A percentile compares a stretch with the other conserved stretches of the same genome.
Conservation (phyloP, 1,140 invertebrate species). For the Stegodyphus dumicola region DNA sequence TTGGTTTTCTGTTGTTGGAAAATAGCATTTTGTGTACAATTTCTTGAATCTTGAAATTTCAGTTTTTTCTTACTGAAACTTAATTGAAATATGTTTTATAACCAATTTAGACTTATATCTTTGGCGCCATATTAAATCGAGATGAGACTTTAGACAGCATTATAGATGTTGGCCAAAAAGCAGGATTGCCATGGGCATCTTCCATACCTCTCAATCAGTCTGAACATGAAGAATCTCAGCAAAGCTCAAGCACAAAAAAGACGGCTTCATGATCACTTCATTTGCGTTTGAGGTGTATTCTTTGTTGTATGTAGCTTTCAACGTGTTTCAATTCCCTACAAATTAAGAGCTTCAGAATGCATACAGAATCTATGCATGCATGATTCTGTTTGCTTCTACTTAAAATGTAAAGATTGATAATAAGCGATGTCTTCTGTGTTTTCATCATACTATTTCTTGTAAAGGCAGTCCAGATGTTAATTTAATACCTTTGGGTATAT, state of each 20-base stretch:
- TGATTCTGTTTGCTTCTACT: conserved; percentile 5
- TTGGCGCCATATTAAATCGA: conserved; percentile 69
- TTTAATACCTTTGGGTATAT: too few species aligned
- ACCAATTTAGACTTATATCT: conserved; percentile 67
- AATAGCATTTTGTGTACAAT: too few species aligned
- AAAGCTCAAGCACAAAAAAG: conserved; percentile 48
- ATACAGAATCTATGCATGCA: conserved; percentile 9
- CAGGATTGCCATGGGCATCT: conserved; percentile 61
- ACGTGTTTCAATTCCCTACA: conserved; percentile 11
- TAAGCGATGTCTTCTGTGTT: too few species aligned
- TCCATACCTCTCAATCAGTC: not conserved
- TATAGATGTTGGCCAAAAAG: conserved; percentile 65
- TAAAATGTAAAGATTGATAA: too few species aligned
- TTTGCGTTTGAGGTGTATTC: not conserved
- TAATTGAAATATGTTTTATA: not conserved
- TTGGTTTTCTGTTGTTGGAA: too few species aligned
- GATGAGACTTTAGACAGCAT: conserved; percentile 69
- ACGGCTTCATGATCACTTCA: not conserved
- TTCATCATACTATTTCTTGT: too few species aligned
- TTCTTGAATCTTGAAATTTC: too few species aligned
- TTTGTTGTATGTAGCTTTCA: conserved; percentile 28
- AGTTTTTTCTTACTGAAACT: too few species aligned
- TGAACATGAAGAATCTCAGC: conserved; percentile 42
- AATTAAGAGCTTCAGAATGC: conserved; percentile 35
- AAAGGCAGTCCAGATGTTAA: too few species aligned